A percentile compares a stretch with the other conserved stretches of the same genome.
Conservation (phyloP, 2,888 invertebrate species). For the Meganola albula region DNA sequence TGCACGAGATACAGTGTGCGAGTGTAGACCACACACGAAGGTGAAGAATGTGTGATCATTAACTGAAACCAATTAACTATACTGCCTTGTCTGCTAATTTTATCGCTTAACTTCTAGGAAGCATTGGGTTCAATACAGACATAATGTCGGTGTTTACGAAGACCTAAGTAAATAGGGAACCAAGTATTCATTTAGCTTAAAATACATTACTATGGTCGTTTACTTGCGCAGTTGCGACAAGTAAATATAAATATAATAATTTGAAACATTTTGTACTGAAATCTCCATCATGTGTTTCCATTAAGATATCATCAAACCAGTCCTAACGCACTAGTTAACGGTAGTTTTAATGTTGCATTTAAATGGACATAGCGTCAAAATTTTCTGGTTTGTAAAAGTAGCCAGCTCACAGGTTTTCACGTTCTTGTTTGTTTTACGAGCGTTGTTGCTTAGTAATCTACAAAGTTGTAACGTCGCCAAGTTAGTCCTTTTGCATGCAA, state of each 20-base stretch:
- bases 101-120: too few relatives aligned
- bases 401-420: conserved; percentile 38
- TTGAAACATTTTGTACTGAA: conserved; percentile 31
- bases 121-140: too few relatives aligned
- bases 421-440: conserved; percentile 48
- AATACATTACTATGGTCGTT: too few relatives aligned
- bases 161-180: too few relatives aligned
- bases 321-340: conserved; percentile 41
- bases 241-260: too few relatives aligned
- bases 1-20: conserved; percentile 30
- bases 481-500: conserved; percentile 47
- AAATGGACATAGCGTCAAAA: conserved; percentile 51
- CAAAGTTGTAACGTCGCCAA: conserved; percentile 26
- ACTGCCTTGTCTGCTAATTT: conserved; percentile 16
- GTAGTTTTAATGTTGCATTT: conserved; percentile 52
- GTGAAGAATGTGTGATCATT: conserved; percentile 28
- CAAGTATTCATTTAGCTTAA: too few relatives aligned
- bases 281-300: conserved; percentile 27
- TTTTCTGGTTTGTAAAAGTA: conserved; percentile 44
- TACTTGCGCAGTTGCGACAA: too few relatives aligned
- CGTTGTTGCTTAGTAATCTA: conserved; percentile 43
- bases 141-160: too few relatives aligned
- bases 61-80: conserved; percentile 37
- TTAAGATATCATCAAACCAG: conserved; percentile 39
- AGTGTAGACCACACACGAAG: conserved; percentile 37